Base-by-base conservation (phyloP, 1,140 invertebrate genomes). In the Sycobia sp. region DNA sequence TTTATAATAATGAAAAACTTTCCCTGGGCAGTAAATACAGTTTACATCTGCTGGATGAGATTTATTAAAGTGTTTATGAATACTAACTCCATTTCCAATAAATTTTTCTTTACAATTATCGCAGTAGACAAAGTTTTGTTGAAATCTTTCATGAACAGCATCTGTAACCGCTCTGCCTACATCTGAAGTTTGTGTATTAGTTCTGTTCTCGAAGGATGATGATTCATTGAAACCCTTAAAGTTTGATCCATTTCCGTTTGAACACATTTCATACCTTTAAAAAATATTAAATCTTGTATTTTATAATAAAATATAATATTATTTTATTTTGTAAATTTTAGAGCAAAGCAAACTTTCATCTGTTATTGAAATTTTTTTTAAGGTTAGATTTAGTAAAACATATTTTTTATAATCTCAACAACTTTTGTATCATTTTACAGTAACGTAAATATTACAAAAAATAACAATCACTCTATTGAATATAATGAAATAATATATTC, bases 81-180 rank as follows among this genome's bases (percentile, higher is more conserved):
- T 80, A 14, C 65, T 68, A 44, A 25, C 5, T 23, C 64, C 7
- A 43, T 73, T 68, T 20, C 66, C 71, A 56, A 61, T 16, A 25
- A 82, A 67, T 13, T 66, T 57, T 0, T 57, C 41, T 27, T 75
- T 70, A 32, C 80, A 82, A 13, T 63, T 62, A 10, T 75, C 65
- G 62, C 80, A 82, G 16, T 68, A 71, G 27, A 79, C 54, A 20
- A 65, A 44, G 1, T 18, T 55, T 16, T 56, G 34, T 9, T 63
- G 60, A 61, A 82, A 75, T 67, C 78, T 73, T 39, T 71, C 73
- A 54, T 82, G 77, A 2, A 78, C 73, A 7, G 79, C 71, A 61
- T 82, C 80, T 0, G 78, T 78, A 5, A 77, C 77, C 29, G 62
- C 71, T 51, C 69, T 67, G 46, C 39, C 71, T 36, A 27, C 25